Evolutionary conservation across 2,113 vertebrate genomes (phyloP), one percentile per base, ranked within the genome.

Genomic region (Numida meleagris): DNA sequence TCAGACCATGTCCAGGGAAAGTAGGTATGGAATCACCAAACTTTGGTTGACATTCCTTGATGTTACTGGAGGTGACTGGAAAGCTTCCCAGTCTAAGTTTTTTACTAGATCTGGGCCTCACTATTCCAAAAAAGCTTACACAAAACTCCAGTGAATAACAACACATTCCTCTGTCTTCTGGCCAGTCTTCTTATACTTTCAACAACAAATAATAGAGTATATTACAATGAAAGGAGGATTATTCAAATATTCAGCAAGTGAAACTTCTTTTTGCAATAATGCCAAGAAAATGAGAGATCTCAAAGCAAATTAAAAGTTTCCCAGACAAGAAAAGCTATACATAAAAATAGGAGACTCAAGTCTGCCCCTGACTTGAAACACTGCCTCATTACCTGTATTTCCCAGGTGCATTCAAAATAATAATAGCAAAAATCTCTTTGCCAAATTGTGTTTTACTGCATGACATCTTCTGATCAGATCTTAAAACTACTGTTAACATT

Each of bases 341-440:
- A 13, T 40, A 43, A 82, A 90, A 82, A 14, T 53, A 57, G 0
- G 0, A 73, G 6, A 17, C 65, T 77, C 7, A 27, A 0, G 0
- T 50, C n/a, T 76, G 14, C 29, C 24, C 14, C 17, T 19, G 36
- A 75, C 61, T 82, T 2, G 6, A 78, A 85, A 71, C 59, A 71
- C 59, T 76, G 14, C 19, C 33, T 88, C 27, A 36, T 71, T 84
- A 36, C 17, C 15, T 83, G 5, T 25, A 62, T 78, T 81, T 84
- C 23, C 18, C 17, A 19, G 63, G 5, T n/a, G 16, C 9, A 80
- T 29, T 57, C 23, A 82, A 86, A 94, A 82, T 63, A 90, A 29
- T 58, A 63, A 53, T 12, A 74, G 58, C 40, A 58, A 82, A 66
- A 1, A 0, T 3, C 11, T 58, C 6, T 58, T 43, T 76, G 24